Base-by-base conservation (phyloP, 2,797 vertebrate genomes). In the Gouania willdenowi region DNA sequence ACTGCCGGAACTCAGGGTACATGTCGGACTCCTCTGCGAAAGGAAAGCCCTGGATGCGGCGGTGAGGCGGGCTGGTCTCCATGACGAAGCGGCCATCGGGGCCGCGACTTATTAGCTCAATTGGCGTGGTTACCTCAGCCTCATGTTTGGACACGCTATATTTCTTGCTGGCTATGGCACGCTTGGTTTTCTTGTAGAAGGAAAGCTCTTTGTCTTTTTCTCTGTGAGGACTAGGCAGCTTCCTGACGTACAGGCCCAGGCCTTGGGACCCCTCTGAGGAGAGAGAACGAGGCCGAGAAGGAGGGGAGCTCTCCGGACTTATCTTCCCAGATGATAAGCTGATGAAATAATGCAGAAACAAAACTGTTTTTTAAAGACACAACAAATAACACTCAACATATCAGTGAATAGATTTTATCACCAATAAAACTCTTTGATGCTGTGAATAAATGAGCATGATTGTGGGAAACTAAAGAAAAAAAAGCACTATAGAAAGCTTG, bases 1-100 rank as follows among this genome's bases (percentile, higher is more conserved):
- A 99, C 87, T 99, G 97, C 67, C 95, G 92, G 87, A 99, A 99
- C 83, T 99, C 97, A 0, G 97, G 97, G 88, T 98, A 99, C 91
- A 98, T 90, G 86, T 99, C 96, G 0, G 97, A 97, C 87, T 99
- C 96, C 81, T 99, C 96, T 0, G 96, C 97, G 4, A 99, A 99
- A 49, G 96, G 97, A 61, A 99, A 99, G 78, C 97, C 97, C 66
- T 97, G 92, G 18, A 99, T 99, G 63, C 94, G 91, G 31, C 95
- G 89, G 1, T 85, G 88, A 58, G 91, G 94, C 39, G 92, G 75
- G 0, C 88, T 85, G 2, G 72, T 87, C 30, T 94, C 94, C 92
- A 97, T 97, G 66, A 95, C 88, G 0, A 99, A 99, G 46, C 97
- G 95, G 14, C 97, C 97, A 0, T 98, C 96, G 0, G 97, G 97